Base-by-base conservation (phyloP, 1,140 invertebrate genomes). In the Drosophila obscura region DNA sequence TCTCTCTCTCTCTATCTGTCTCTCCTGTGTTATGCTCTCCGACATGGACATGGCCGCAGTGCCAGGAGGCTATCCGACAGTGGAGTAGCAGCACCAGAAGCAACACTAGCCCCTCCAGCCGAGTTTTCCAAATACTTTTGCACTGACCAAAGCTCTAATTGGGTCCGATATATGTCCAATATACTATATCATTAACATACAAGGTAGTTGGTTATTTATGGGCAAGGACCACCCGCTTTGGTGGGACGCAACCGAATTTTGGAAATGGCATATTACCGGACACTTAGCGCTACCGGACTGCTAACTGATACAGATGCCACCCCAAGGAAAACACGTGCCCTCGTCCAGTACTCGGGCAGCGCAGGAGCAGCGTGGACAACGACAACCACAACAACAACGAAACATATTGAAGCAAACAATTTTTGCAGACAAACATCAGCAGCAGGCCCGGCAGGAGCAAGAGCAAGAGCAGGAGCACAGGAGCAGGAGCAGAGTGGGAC, bases 231-330 rank as follows among this genome's bases (percentile, higher is more conserved):
- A 24, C 22, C 46, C 57, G 26, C 16, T 35, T 62, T 77, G 13
- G 39, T 26, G 56, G 16, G 52, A 45, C 26, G 45, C 44, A 16
- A 52, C 45, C 71, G 11, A 26, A 46, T 15, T 63, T 46, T 48
- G 15, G 16, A 41, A 13, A 48, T 77, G 83, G 82, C 82, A 81
- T 87, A 87, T 87, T 81, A 87, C 78, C 82, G 78, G 83, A 88
- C 79, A 65, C 59, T 71, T 73, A 69, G 88, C 35, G 35, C 35
- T 39, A 1, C 35, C 35, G 35, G 83, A 76, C 71, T 57, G 63
- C 69, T 77, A 88, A 88, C 83, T 77, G 79, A 88, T 88, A 88
- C 79, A 71, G 76, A 87, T 87, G 83, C 79, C 83, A 87, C 83
- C 83, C 79, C 72, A 80, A 87, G 83, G 83, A 88, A 63, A 77